phyloP scores from a whole-genome alignment of 2,797 vertebrate genomes.

The Clarias platycephalus region DNA sequence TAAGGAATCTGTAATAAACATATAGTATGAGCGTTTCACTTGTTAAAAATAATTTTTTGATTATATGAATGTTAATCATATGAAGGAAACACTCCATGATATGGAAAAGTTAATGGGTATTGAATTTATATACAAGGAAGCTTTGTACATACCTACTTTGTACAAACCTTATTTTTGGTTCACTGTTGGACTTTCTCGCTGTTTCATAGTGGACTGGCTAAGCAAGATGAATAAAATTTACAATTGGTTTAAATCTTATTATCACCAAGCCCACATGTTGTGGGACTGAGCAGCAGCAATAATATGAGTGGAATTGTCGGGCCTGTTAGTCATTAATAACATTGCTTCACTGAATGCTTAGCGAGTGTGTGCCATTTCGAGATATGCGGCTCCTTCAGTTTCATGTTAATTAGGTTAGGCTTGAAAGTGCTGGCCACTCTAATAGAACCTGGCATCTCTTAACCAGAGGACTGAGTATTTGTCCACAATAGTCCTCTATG shows the following conservation, averaged over 20 bases:
- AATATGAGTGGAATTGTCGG: conserved; percentile 65
- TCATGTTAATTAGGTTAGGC: conserved; percentile 56
- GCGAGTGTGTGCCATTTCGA: conserved; percentile 57
- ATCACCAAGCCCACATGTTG: conserved; percentile 53
- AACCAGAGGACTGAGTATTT: conserved; percentile 1
- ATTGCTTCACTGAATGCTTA: conserved; percentile 64
- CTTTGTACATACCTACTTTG: neutral
- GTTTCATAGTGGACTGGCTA: conserved; percentile 57
- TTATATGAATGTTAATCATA: too few species aligned
- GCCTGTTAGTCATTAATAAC: conserved; percentile 67
- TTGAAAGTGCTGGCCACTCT: conserved; percentile 11
- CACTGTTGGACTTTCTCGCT: neutral
- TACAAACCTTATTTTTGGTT: conserved; percentile 25
- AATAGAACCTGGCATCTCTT: conserved; percentile 1
- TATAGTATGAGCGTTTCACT: too few species aligned
- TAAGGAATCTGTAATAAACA: too few species aligned
- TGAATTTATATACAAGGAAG: neutral
- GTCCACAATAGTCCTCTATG: neutral
- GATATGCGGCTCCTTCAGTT: conserved; percentile 59
- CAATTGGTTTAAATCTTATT: conserved; percentile 61
- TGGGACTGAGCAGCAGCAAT: conserved; percentile 58
- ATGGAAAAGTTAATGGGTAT: neutral
- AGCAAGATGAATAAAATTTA: conserved; percentile 62
- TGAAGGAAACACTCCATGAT: neutral
- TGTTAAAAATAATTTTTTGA: too few species aligned